Evolutionary conservation across 2,797 vertebrate genomes (phyloP), one percentile per base, ranked within the genome.

Genomic region (Muraenolepis orangiensis): DNA sequence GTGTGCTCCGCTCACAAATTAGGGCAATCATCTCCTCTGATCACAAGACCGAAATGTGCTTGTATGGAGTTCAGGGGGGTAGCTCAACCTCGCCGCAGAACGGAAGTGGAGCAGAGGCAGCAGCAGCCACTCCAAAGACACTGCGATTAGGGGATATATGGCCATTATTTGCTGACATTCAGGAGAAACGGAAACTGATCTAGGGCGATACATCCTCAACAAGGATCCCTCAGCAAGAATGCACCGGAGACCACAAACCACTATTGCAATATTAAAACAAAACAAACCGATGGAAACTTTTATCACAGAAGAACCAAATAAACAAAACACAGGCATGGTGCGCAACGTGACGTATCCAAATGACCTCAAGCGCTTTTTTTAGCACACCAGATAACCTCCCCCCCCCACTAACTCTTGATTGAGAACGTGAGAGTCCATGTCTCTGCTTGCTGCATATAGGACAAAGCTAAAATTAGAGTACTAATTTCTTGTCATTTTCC

Each of bases 401-500:
- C 36, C 66, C 61, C 69, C 61, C 3, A 28, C 31, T 73, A 36
- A 72, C 36, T 57, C 75, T 74, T 81, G n/a, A 46, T 69, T 74
- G 23, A 84, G 78, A 72, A 82, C 83, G 78, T 73, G 70, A 51
- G 26, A 71, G 66, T 78, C 76, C 70, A 30, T 78, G 82, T 72
- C 73, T 75, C 72, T 28, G 72, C 71, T 73, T 32, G 68, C 26
- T 81, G 75, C 78, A 82, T 81, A 0, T 30, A 85, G 82, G 85
- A 38, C 83, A 80, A 28, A 72, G 77, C 87, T 86, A 89, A 89
- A 89, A 87, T 87, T 86, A 87, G 85, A 76, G 16, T 40, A 38
- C 28, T 83, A 70, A 64, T 72, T 82, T 83, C 72, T 82, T 83
- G 85, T 85, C 80, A 80, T 78, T 46, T 74, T 23, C 51, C 57